phyloP scores from a whole-genome alignment of 2,888 invertebrate species.

The Malthinus seriepunctatus region DNA sequence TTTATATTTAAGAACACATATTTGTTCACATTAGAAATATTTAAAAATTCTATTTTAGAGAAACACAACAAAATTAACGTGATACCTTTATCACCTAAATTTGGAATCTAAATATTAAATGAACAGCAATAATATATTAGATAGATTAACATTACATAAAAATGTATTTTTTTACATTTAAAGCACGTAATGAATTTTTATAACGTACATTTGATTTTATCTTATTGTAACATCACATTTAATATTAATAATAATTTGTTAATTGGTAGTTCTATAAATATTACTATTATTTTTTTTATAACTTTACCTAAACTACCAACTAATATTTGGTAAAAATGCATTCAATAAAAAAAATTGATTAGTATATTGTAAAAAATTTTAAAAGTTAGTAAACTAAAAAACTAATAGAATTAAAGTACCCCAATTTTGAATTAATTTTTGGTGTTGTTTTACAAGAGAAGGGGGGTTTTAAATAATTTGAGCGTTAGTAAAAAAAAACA shows the following conservation, averaged over 20 bases:
- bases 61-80: too few relatives aligned
- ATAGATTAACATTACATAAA: slow-evolving; percentile 25
- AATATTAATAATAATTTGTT: slow-evolving; percentile 26
- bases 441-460: too few relatives aligned
- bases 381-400: too few relatives aligned
- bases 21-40: slow-evolving; percentile 24
- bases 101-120: neutral
- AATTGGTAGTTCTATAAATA: slow-evolving; percentile 24
- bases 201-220: slow-evolving; percentile 30
- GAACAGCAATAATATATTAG: neutral
- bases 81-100: too few relatives aligned
- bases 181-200: slow-evolving; percentile 25
- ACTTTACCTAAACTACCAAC: neutral
- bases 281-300: slow-evolving; percentile 11
- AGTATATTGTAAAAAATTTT: too few relatives aligned
- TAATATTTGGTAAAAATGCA: slow-evolving; percentile 3
- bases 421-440: too few relatives aligned
- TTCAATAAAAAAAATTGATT: too few relatives aligned
- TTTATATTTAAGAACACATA: slow-evolving; percentile 25
- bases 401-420: too few relatives aligned
- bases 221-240: slow-evolving; percentile 38
- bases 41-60: neutral
- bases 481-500: too few relatives aligned
- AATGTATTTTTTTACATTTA: slow-evolving; percentile 26
- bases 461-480: too few relatives aligned